These are phyloP conservation scores for Peromyscus eremicus DNA, from an alignment of 2,797 vertebrate species.

Conservation along the genomic window DNA sequence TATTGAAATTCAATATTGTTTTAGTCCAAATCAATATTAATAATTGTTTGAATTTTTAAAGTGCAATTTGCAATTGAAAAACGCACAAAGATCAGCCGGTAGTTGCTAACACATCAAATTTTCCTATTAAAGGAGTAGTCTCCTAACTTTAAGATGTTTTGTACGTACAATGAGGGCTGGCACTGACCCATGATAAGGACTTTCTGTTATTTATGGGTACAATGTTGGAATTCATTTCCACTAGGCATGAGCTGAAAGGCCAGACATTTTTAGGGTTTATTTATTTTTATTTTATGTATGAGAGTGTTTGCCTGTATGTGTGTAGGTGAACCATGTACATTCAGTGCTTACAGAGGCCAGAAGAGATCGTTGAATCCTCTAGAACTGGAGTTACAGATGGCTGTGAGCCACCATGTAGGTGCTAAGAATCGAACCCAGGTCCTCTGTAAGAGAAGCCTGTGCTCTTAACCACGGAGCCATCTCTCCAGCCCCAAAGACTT, in stretches of 20 bases:
- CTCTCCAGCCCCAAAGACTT: not conserved
- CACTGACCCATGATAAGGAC: slow-evolving; percentile 85
- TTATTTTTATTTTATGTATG: not conserved
- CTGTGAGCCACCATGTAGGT: not conserved
- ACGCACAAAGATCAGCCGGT: slow-evolving; percentile 86
- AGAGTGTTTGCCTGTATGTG: not conserved
- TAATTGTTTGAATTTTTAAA: slow-evolving; percentile 93
- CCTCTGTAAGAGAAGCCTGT: not conserved
- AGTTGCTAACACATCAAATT: slow-evolving; percentile 88
- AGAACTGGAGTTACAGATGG: not conserved
- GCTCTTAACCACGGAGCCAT: not conserved
- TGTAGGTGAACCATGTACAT: too few species aligned
- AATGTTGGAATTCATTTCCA: slow-evolving; percentile 84
- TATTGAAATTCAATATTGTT: slow-evolving; percentile 93
- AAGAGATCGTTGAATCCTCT: not conserved
- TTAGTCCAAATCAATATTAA: slow-evolving; percentile 92
- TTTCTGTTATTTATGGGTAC: slow-evolving; percentile 86
- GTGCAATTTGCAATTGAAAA: slow-evolving; percentile 88
- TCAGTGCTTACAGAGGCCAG: not conserved
- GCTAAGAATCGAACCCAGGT: not conserved
- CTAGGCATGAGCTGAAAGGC: slow-evolving; percentile 86
- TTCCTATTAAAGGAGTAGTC: slow-evolving; percentile 85
- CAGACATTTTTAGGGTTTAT: slow-evolving; percentile 59
- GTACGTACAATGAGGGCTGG: slow-evolving; percentile 73
- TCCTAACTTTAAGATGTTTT: slow-evolving; percentile 85